A percentile compares a stretch with the other conserved stretches of the same genome.
These are phyloP conservation scores for Glaucomys volans DNA, from an alignment of 2,113 vertebrate genomes.

Conservation along the genomic window DNA sequence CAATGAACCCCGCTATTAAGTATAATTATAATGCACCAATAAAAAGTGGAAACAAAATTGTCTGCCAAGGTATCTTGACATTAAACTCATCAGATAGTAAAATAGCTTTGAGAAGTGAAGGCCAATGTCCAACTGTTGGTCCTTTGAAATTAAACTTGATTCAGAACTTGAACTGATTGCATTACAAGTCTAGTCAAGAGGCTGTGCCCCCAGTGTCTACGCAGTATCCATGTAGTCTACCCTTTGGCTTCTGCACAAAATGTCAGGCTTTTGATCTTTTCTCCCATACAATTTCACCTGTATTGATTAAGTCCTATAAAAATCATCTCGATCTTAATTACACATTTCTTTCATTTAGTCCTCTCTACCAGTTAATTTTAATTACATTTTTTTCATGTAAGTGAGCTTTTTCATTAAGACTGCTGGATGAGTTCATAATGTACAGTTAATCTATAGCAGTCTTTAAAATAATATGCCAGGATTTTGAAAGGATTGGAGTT, in stretches of 20 bases:
- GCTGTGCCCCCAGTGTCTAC: fast-evolving
- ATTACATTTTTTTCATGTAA: conserved; percentile 32
- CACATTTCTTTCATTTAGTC: conserved; percentile 20
- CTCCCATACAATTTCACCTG: conserved; percentile 9
- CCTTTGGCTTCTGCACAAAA: not conserved
- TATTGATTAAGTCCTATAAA: not conserved
- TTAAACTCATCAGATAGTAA: not conserved
- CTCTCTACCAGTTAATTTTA: conserved; percentile 15
- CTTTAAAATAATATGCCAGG: conserved; percentile 31
- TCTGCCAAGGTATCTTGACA: not conserved
- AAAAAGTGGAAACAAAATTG: not conserved
- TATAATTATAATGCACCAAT: not conserved
- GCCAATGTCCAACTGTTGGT: not conserved
- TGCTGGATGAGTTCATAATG: conserved; percentile 79
- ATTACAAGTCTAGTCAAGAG: not conserved
- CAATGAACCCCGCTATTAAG: no score
- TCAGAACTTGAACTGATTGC: not conserved
- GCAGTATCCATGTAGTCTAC: not conserved
- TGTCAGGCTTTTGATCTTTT: not conserved
- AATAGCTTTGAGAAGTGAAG: not conserved
- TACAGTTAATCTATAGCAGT: conserved; percentile 43
- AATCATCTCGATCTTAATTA: not conserved
- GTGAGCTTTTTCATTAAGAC: conserved; percentile 37
- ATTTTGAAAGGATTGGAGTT: conserved; percentile 65
- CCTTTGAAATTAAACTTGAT: conserved; percentile 22